phyloP scores from a whole-genome alignment of 2,888 invertebrate species.

The Chirona hameri region DNA sequence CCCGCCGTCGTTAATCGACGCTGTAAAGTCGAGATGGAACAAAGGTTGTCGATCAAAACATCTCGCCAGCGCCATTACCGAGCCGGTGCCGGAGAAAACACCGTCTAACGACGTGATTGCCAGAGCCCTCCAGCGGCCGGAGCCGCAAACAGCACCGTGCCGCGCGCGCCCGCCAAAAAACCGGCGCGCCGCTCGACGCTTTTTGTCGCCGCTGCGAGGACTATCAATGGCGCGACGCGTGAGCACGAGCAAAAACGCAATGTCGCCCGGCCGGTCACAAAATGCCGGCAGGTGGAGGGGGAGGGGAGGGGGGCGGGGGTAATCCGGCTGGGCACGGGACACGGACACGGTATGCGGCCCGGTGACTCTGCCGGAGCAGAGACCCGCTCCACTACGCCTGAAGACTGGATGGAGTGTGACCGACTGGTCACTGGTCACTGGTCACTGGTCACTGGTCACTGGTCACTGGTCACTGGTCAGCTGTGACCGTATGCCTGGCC shows the following conservation, averaged over 20 bases:
- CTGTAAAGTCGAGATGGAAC: constrained; percentile 22
- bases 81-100: not conserved
- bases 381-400: too few relatives aligned
- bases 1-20: not conserved
- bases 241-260: not conserved
- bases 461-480: too few relatives aligned
- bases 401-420: too few relatives aligned
- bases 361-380: too few relatives aligned
- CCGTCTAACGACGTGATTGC: constrained; percentile 3
- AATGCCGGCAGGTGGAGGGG: not conserved
- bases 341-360: too few relatives aligned
- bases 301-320: too few relatives aligned
- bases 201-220: not conserved
- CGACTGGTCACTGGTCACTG: too few relatives aligned
- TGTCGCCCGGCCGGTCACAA: not conserved
- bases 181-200: not conserved
- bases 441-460: too few relatives aligned
- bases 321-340: too few relatives aligned
- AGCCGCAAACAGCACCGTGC: not conserved
- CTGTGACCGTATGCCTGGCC: too few relatives aligned
- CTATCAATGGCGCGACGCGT: not conserved
- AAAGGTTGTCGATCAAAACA: constrained; percentile 28
- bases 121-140: constrained; percentile 23
- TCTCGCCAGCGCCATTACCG: constrained; percentile 14
- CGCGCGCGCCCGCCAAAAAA: not conserved